These are phyloP conservation scores for Typhlichthys eigenmanni DNA, from an alignment of 2,797 vertebrate species.

Conservation along the genomic window DNA sequence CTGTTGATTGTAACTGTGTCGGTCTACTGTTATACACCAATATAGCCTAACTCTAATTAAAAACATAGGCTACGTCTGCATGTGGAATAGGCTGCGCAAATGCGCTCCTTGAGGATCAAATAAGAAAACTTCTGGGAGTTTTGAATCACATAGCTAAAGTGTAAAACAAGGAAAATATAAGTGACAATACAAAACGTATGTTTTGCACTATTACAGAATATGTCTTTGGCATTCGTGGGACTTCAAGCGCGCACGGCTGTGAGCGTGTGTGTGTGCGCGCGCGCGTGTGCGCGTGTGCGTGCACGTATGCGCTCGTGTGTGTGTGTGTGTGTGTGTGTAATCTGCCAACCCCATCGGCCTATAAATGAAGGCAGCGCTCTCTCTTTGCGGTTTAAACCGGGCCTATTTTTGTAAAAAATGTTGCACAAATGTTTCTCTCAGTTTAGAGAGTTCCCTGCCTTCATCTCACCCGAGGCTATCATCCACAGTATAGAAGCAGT, in stretches of 20 bases:
- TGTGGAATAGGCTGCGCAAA: too few species aligned
- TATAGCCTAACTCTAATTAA: too few species aligned
- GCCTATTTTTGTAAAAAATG: conserved; percentile 72
- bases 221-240: conserved; percentile 51
- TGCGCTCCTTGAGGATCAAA: too few species aligned
- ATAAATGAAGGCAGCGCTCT: conserved; percentile 66
- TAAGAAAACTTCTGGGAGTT: too few species aligned
- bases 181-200: too few species aligned
- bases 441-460: conserved; percentile 38
- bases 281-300: background rate
- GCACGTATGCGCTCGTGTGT: background rate
- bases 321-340: conserved; percentile 13
- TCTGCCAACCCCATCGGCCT: conserved; percentile 57
- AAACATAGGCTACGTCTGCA: too few species aligned
- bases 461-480: conserved; percentile 37
- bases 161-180: too few species aligned
- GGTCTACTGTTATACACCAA: too few species aligned
- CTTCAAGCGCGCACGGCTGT: conserved; percentile 1
- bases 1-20: too few species aligned
- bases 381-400: conserved; percentile 65
- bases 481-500: background rate
- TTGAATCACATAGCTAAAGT: too few species aligned
- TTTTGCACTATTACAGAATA: conserved; percentile 36
- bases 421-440: conserved; percentile 75
- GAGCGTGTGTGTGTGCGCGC: conserved; percentile 14